phyloP scores from a whole-genome alignment of 2,888 invertebrate genomes.

The Sinotaia quadrata region DNA sequence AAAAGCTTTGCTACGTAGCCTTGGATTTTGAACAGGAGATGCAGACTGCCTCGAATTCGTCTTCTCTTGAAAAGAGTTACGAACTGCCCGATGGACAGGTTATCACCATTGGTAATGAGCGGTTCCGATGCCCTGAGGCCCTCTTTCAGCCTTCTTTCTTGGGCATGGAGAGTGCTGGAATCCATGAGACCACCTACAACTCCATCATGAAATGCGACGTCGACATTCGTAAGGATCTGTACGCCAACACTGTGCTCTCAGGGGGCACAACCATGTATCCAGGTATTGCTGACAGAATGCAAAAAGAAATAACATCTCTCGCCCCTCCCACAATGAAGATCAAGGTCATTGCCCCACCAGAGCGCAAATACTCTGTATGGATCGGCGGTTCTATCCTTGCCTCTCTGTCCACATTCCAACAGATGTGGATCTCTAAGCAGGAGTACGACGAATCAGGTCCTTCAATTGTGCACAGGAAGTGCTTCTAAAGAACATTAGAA shows the following conservation, averaged over 20 bases:
- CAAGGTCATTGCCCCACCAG: constrained; percentile 89
- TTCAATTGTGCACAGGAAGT: constrained; percentile 76
- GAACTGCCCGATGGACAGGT: constrained; percentile 70
- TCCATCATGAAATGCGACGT: constrained; percentile 64
- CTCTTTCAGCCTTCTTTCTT: constrained; percentile 66
- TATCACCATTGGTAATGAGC: constrained; percentile 67
- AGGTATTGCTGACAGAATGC: constrained; percentile 97
- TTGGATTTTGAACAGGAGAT: constrained; percentile 91
- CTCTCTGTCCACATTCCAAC: constrained; percentile 75
- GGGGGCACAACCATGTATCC: constrained; percentile 97
- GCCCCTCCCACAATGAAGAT: constrained; percentile 79
- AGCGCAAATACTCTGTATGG: constrained; percentile 98
- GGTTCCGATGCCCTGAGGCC: constrained; percentile 62
- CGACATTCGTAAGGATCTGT: constrained; percentile 62
- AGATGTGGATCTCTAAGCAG: constrained; percentile 66
- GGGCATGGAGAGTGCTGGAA: constrained; percentile 66
- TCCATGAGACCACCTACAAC: constrained; percentile 61
- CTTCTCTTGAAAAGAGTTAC: constrained; percentile 92
- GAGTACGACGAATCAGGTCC: constrained; percentile 66
- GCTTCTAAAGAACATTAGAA: constrained; percentile 61
- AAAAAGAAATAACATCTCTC: constrained; percentile 94
- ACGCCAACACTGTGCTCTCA: constrained; percentile 80
- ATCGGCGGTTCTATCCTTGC: constrained; percentile 98
- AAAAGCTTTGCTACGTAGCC: constrained; percentile 95
- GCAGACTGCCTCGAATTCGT: constrained; percentile 84